Base-by-base conservation (phyloP, 2,888 invertebrate species). In the Polydrusus cervinus region DNA sequence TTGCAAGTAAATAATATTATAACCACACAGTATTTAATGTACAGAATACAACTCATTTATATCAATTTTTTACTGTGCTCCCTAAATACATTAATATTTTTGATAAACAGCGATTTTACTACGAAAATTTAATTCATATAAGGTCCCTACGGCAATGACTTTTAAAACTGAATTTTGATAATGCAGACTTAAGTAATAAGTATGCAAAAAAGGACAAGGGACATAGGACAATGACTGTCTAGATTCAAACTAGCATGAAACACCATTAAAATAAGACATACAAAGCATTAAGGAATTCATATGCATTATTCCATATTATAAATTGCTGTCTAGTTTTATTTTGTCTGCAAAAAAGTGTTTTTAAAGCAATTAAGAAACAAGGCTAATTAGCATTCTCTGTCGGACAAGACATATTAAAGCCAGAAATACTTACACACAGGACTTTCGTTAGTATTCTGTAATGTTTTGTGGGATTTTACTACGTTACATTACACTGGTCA, bases 321-420 rank as follows among this genome's bases (percentile, higher is more conserved):
- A 57, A 69, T 57, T 60, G 45, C 40, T 69, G 47, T 20, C 62
- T 9, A 25, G 40, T 25, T 68, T 65, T 49, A 49, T 55, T 68
- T n/a, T 68, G 68, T 69, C 68, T 60, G 14, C n/a, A 16, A n/a
- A 51, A 67, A 67, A 67, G 20, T 67, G 67, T 40, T 53, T 45
- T 25, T n/a, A 34, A 20, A 47, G 64, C 64, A 47, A 64, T 64
- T 64, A 64, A 49, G 47, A 47, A 49, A 40, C 55, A 25, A 67
- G 20, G 55, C 18, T 53, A 67, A 67, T 67, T 67, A 67, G 64
- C 25, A 14, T 64, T 64, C 47, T 47, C 47, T 47, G 25, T 47
- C 30, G 64, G 11, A 55, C 55, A 34, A 55, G 34, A 55, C n/a
- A 53, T 53, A 53, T 0, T 53, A 53, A 11, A n/a, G 13, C 25